Evolutionary conservation across 2,888 invertebrate genomes (phyloP).

Genomic region (Apamea monoglypha): DNA sequence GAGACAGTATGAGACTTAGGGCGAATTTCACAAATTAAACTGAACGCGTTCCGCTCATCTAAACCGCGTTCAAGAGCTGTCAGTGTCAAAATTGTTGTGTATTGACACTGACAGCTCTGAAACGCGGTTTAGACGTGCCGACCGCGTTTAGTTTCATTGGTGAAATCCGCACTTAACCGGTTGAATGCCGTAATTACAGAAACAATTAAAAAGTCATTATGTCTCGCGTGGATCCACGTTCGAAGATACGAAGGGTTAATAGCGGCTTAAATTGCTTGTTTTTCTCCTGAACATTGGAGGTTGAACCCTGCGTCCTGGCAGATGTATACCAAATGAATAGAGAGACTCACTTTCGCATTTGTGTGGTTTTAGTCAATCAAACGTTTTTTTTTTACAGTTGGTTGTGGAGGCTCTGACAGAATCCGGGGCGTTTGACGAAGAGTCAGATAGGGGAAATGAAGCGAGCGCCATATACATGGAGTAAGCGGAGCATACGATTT

Average conservation of each 20-base stretch:
- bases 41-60: background rate
- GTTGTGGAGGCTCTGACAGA: conserved; percentile 18
- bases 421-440: conserved; percentile 38
- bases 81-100: too few species aligned
- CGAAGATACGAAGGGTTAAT: background rate
- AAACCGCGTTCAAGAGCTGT: background rate
- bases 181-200: too few species aligned
- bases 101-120: too few species aligned
- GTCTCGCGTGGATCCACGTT: too few species aligned
- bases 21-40: background rate
- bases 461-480: conserved; percentile 26
- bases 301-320: background rate
- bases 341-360: background rate
- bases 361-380: background rate
- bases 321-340: background rate
- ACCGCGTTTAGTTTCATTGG: background rate
- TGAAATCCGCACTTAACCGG: too few species aligned
- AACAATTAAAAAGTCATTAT: too few species aligned
- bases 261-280: background rate
- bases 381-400: conserved; percentile 24
- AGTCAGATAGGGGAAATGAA: conserved; percentile 10
- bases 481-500: conserved; percentile 21
- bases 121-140: background rate
- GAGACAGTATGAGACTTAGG: background rate
- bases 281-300: background rate